phyloP scores from a whole-genome alignment of 2,888 invertebrate species.

The Scaptodrosophila latifasciaeformis region DNA sequence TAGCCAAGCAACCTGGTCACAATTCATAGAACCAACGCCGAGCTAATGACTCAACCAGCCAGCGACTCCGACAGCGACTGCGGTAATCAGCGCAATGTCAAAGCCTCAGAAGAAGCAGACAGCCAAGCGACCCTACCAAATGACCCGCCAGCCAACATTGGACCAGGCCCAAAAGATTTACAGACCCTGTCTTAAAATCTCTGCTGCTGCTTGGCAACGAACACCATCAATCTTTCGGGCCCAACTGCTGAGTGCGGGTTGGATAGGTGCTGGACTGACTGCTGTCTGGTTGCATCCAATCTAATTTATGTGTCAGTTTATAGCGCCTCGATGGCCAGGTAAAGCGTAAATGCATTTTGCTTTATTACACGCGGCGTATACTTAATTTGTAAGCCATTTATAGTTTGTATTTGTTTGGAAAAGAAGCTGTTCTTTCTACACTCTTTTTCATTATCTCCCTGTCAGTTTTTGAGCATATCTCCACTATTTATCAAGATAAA shows the following conservation, averaged over 20 bases:
- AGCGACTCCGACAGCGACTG: conserved; percentile 20
- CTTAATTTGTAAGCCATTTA: too few species aligned
- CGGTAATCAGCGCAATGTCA: conserved; percentile 56
- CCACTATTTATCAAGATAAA: too few species aligned
- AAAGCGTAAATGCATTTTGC: too few species aligned
- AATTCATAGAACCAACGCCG: conserved; percentile 28
- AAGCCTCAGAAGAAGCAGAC: conserved; percentile 26
- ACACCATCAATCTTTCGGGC: conserved; percentile 66
- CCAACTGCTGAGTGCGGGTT: conserved; percentile 2
- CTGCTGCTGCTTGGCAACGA: conserved; percentile 46
- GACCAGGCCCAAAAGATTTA: conserved; percentile 36
- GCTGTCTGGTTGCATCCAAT: conserved; percentile 48
- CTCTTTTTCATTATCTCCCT: too few species aligned
- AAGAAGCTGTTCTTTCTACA: too few species aligned
- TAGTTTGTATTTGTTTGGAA: too few species aligned
- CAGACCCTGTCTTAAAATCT: conserved; percentile 39
- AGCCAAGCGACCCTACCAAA: too few species aligned
- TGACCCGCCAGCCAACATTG: conserved; percentile 3
- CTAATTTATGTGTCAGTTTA: conserved; percentile 55
- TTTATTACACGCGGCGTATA: too few species aligned
- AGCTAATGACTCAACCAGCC: conserved; percentile 59
- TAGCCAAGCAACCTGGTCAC: conserved; percentile 14
- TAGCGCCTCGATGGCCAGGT: too few species aligned
- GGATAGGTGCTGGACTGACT: conserved; percentile 8
- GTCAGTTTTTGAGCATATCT: too few species aligned